A percentile compares a stretch with the other conserved stretches of the same genome.
These are phyloP conservation scores for Troides aeacus DNA, from an alignment of 2,888 invertebrate species.

Conservation along the genomic window DNA sequence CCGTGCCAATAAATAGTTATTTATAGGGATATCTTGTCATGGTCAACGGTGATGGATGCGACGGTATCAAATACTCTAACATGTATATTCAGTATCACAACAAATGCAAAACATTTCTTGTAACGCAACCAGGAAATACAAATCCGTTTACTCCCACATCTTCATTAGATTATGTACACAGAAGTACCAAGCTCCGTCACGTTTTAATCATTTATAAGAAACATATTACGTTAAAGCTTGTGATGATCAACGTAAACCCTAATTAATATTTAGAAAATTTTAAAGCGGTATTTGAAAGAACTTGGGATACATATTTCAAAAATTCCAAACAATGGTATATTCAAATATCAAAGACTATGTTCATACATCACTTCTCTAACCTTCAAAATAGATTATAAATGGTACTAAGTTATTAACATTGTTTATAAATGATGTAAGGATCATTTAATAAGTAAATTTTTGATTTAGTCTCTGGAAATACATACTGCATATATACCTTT, in stretches of 20 bases:
- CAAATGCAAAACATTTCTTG: neutral
- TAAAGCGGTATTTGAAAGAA: no score
- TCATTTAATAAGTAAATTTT: no score
- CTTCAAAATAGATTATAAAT: no score
- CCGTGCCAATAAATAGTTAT: neutral
- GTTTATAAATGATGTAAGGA: no score
- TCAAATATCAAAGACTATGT: no score
- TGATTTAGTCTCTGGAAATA: neutral
- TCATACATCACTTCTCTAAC: no score
- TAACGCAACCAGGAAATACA: slow-evolving; percentile 13
- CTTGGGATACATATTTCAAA: no score
- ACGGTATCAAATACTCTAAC: neutral
- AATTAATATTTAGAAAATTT: no score
- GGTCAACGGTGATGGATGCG: neutral
- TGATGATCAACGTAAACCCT: neutral
- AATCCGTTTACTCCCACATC: slow-evolving; percentile 7
- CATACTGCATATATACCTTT: neutral
- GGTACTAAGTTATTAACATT: no score
- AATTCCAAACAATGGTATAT: no score
- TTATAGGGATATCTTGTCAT: neutral
- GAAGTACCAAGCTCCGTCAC: neutral
- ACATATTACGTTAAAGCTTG: neutral
- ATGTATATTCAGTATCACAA: neutral
- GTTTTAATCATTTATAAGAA: neutral
- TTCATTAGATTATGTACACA: slow-evolving; percentile 7